These are phyloP conservation scores for Rhabdomys pumilio DNA, from an alignment of 2,797 vertebrate species.

Conservation along the genomic window DNA sequence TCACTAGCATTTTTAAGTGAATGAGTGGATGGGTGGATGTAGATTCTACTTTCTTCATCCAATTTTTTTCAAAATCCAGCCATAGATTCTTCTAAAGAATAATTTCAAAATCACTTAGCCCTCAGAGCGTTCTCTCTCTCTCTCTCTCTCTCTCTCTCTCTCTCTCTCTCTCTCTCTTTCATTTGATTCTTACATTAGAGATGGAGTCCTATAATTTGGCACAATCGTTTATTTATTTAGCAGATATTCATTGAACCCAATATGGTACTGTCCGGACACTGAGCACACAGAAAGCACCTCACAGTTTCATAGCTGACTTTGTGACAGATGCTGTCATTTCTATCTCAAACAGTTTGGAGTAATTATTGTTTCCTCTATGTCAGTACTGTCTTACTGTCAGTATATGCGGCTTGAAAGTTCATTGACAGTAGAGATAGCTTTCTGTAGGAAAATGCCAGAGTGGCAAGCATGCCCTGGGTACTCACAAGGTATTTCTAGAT, in stretches of 20 bases:
- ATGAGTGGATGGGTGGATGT: constrained; percentile 19
- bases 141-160: neutral
- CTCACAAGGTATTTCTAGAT: neutral
- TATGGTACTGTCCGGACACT: neutral
- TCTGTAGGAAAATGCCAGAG: constrained; percentile 16
- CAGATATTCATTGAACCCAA: neutral
- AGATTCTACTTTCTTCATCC: neutral
- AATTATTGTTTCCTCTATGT: constrained; percentile 57
- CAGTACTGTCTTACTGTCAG: constrained; percentile 37
- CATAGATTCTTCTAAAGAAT: neutral
- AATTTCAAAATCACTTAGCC: constrained; percentile 4
- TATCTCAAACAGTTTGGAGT: neutral
- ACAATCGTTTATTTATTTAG: constrained; percentile 15
- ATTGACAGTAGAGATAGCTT: neutral
- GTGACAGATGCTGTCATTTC: constrained; percentile 52
- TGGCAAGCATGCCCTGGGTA: neutral
- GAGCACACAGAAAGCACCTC: constrained; percentile 6
- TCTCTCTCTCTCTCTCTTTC: neutral
- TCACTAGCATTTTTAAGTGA: constrained; percentile 11
- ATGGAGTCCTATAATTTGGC: neutral
- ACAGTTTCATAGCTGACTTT: constrained; percentile 42
- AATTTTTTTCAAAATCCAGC: constrained; percentile 46
- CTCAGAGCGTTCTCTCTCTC: neutral
- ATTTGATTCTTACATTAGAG: constrained; percentile 43
- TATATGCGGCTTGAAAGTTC: constrained; percentile 7